These are phyloP conservation scores for Phaenicophaeus curvirostris DNA, from an alignment of 2,797 vertebrate species.

Conservation along the genomic window DNA sequence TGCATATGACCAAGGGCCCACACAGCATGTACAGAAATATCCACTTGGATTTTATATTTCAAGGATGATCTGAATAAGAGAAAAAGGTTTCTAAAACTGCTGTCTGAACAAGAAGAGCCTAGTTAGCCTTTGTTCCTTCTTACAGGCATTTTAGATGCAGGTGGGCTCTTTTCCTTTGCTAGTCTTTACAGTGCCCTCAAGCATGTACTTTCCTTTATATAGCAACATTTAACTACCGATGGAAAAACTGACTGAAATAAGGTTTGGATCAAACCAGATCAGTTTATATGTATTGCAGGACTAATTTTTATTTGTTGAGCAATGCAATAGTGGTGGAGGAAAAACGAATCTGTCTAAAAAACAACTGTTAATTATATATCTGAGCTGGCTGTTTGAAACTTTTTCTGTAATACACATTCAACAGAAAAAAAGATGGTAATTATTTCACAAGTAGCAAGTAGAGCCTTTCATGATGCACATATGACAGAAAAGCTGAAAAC, in stretches of 20 bases:
- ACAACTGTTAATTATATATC: not conserved
- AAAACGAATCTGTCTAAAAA: conserved; percentile 17
- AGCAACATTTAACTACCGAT: not conserved
- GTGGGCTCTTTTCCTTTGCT: not conserved
- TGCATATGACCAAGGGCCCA: not conserved
- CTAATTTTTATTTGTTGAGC: not conserved
- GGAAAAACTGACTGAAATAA: not conserved
- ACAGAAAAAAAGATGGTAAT: not conserved
- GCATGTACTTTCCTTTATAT: not conserved
- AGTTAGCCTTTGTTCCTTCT: not conserved
- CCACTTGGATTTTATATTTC: not conserved
- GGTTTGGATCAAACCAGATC: not conserved
- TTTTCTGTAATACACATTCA: not conserved
- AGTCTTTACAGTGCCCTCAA: not conserved
- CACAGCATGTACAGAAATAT: not conserved
- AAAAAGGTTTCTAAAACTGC: not conserved
- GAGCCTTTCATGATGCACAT: not conserved
- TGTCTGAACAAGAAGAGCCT: not conserved
- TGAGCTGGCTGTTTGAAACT: not conserved
- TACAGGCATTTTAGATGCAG: not conserved
- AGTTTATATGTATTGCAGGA: not conserved
- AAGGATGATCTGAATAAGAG: not conserved
- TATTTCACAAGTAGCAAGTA: not conserved
- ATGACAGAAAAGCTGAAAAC: not conserved
- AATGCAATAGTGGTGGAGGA: not conserved